Percentiles rank a stretch among this genome's conserved stretches.
Evolutionary conservation across 2,888 invertebrate genomes (phyloP).

Genomic region (Trimorus sp.): DNA sequence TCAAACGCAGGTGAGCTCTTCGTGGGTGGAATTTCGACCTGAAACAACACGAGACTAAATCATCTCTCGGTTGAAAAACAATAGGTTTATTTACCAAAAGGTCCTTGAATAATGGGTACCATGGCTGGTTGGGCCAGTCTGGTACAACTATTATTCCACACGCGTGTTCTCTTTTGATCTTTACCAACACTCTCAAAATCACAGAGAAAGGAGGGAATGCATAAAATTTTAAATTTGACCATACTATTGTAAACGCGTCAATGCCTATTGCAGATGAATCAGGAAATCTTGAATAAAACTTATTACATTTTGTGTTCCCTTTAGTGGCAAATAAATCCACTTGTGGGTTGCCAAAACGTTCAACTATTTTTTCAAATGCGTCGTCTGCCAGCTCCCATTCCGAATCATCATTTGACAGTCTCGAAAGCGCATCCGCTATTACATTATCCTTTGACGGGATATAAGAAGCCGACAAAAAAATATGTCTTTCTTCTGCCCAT

Average conservation of each 20-base stretch:
- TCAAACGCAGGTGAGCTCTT: slow-evolving; percentile 6
- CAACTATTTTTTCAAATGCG: not conserved
- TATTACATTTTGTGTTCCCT: slow-evolving; percentile 11
- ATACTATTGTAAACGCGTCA: slow-evolving; percentile 25
- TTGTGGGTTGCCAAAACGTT: not conserved
- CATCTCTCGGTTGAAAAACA: slow-evolving; percentile 3
- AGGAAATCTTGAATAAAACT: slow-evolving; percentile 8
- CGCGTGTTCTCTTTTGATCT: slow-evolving; percentile 24
- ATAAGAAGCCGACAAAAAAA: slow-evolving; percentile 26
- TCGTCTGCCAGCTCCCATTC: slow-evolving; percentile 17
- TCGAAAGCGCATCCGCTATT: slow-evolving; percentile 10
- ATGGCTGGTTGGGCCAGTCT: slow-evolving; percentile 21
- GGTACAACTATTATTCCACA: slow-evolving; percentile 23
- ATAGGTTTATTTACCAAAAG: slow-evolving; percentile 1
- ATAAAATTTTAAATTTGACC: slow-evolving; percentile 25
- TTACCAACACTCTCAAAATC: slow-evolving; percentile 13
- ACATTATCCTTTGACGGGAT: slow-evolving; percentile 21
- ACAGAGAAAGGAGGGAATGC: slow-evolving; percentile 24
- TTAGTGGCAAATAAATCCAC: slow-evolving; percentile 24
- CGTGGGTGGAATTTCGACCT: slow-evolving; percentile 13
- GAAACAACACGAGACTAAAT: slow-evolving; percentile 8
- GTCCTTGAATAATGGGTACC: slow-evolving; percentile 6
- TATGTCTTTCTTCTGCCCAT: slow-evolving; percentile 22
- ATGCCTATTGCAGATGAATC: not conserved
- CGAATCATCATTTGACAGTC: slow-evolving; percentile 12